Base-by-base conservation (phyloP, 35 echinoderm and acorn worm species). In the Diadema setosum region DNA sequence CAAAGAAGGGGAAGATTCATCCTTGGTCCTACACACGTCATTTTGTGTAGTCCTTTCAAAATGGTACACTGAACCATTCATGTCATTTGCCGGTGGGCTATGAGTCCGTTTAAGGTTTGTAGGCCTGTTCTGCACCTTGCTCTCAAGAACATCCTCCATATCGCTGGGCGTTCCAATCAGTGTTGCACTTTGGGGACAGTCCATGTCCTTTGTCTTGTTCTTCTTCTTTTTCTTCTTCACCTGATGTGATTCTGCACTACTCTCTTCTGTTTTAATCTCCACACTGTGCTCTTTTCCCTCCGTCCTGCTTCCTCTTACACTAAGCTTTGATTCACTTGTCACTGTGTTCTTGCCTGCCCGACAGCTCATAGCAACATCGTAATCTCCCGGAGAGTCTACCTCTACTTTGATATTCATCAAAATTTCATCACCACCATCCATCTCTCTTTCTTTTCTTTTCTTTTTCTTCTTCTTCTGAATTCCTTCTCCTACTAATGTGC, bases 381-480 rank as follows among this genome's bases (percentile, higher is more conserved):
- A n/a, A 52, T 52, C 48, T 11, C 48, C n/a, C n/a, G 48, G n/a
- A 9, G n/a, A 11, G 48, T 11, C n/a, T 52, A 11, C 48, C 9
- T 9, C n/a, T 52, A 11, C n/a, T n/a, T 52, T 9, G 48, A 52
- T 52, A 52, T 52, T 52, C n/a, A n/a, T n/a, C 9, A n/a, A 9
- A 52, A 52, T 52, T 11, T 52, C 48, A 52, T 52, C 48, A 52
- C n/a, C 48, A 67, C 37, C 63, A 6, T 29, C 21, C 63, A 67
- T 27, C 1, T 67, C 63, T 33, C 21, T 33, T 14, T 30, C 31
- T 45, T 29, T 84, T 14, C 11, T 64, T 16, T 84, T 84, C 81
- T 84, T 84, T 84, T 84, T 84, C 42, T 58, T 58, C 30, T 34
- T 44, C 43, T 83, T 57, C 26, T 57, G 49, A 18, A 20, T 84